Evolutionary conservation across 30 jellyfish, hydroid and myxozoan genomes (phyloP).

Genomic region (Turritopsis rubra): DNA sequence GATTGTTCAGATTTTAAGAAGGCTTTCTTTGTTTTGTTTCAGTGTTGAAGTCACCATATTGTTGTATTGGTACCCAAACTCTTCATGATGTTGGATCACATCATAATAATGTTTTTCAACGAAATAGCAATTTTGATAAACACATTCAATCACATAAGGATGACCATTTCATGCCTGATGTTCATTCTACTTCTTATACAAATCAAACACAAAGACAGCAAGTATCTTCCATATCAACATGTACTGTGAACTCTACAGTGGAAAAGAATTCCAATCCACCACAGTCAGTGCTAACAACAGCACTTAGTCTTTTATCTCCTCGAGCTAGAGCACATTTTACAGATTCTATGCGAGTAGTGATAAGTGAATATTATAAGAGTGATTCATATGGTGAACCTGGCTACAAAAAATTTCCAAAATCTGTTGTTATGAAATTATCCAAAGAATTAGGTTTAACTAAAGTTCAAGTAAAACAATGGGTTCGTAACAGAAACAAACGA

Average conservation of each 20-base stretch:
- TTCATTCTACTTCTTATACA: background rate
- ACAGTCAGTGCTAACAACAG: background rate
- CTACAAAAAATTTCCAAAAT: slow-evolving; percentile 24
- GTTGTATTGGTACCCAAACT: background rate
- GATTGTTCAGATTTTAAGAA: background rate
- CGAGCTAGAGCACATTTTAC: slow-evolving; percentile 27
- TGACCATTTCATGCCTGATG: background rate
- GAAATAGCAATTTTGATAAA: background rate
- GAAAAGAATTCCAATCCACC: background rate
- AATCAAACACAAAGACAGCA: background rate
- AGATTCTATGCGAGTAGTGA: slow-evolving; percentile 31
- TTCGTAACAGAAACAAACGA: slow-evolving; percentile 67
- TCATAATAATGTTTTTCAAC: background rate
- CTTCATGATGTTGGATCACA: background rate
- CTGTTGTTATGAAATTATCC: slow-evolving; percentile 57
- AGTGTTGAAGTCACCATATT: slow-evolving; percentile 10
- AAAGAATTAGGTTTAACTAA: slow-evolving; percentile 69
- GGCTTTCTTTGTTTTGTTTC: slow-evolving; percentile 44
- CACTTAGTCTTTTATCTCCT: too few relatives aligned
- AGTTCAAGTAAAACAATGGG: slow-evolving; percentile 92
- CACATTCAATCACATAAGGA: background rate
- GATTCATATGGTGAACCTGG: slow-evolving; percentile 27
- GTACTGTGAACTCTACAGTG: background rate
- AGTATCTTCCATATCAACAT: background rate
- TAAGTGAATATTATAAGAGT: slow-evolving; percentile 24